Base-by-base conservation (phyloP, 2,797 vertebrate genomes). In the Lindbergichthys nudifrons region DNA sequence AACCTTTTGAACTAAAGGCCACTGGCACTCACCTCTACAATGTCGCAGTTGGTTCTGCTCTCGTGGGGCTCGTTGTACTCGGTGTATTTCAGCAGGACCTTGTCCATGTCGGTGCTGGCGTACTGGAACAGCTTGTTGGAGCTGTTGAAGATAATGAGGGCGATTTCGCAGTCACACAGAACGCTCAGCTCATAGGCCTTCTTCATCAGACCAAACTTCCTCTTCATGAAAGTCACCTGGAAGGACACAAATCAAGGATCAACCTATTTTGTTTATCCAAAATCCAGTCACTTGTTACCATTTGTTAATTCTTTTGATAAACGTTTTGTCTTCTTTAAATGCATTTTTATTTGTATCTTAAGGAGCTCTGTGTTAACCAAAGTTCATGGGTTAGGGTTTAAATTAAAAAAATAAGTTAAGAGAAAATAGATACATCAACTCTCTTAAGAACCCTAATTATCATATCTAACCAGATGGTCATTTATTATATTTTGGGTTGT, bases 171-270 rank as follows among this genome's bases (percentile, higher is more conserved):
- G 94, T 97, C 96, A 59, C 96, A 97, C 68, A 97, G 93, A 76
- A 97, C 96, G 50, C 96, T 97, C 92, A 97, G 75, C 91, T 97
- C 96, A 1, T 97, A 97, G 56, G 96, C 96, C 93, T 97, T 97
- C 95, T 97, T 97, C 96, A 97, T 97, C 94, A 97, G 91, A 39
- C 97, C 98, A 80, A 98, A 99, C 94, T 98, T 99, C 87, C 98
- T 96, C 93, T 98, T 98, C 61, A 96, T 98, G 89, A 98, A 99
- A 59, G 98, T 99, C 81, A 99, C 98, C 98, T 99, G 75, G 46
- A 81, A 65, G 74, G 72, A 82, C 66, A 81, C 11, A 65, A 47
- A 71, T 4, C 0, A 15, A 70, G 26, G 51, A 16, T 58, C 14
- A 51, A 4, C 23, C 8, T 14, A 10, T 14, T 36, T 41, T 47